Percentiles rank a stretch among this genome's conserved stretches.
Evolutionary conservation across 1,140 invertebrate species (phyloP).

Genomic region (Neoseiulus cucumeris): DNA sequence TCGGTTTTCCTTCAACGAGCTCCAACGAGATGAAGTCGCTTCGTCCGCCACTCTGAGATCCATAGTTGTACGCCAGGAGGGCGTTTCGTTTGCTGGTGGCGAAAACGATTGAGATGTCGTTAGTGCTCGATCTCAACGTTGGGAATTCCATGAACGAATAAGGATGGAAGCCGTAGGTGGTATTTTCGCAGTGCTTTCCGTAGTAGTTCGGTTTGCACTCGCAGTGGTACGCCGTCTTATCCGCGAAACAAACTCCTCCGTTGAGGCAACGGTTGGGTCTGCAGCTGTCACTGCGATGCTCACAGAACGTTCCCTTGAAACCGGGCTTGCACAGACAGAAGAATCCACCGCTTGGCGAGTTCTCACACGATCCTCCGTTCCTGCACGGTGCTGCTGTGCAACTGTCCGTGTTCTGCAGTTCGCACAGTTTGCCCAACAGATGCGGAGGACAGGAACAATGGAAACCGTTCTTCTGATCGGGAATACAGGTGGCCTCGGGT

Average conservation of each 20-base stretch:
- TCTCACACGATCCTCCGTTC: slow-evolving; percentile 70
- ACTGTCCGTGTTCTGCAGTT: slow-evolving; percentile 54
- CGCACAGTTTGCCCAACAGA: slow-evolving; percentile 59
- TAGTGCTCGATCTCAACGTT: slow-evolving; percentile 57
- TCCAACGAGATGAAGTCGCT: slow-evolving; percentile 83
- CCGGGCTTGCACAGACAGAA: slow-evolving; percentile 73
- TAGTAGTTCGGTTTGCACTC: slow-evolving; percentile 61
- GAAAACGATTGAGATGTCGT: slow-evolving; percentile 74
- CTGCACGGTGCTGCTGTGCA: slow-evolving; percentile 62
- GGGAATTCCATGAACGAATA: slow-evolving; percentile 73
- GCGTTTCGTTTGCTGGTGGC: slow-evolving; percentile 68
- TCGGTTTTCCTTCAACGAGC: slow-evolving; percentile 51
- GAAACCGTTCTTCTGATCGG: slow-evolving; percentile 51
- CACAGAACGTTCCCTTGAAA: slow-evolving; percentile 66
- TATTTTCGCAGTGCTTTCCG: slow-evolving; percentile 68
- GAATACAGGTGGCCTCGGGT: slow-evolving; percentile 52
- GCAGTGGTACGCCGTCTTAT: slow-evolving; percentile 58
- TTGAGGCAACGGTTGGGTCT: slow-evolving; percentile 69
- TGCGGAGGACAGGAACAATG: slow-evolving; percentile 52
- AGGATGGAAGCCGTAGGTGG: slow-evolving; percentile 66
- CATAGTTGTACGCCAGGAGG: slow-evolving; percentile 71
- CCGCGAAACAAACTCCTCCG: slow-evolving; percentile 51
- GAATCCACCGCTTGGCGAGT: slow-evolving; percentile 61
- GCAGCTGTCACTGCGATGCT: slow-evolving; percentile 61
- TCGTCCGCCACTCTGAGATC: slow-evolving; percentile 55